phyloP scores from a whole-genome alignment of 2,888 invertebrate genomes.

The Drosophila histrio region DNA sequence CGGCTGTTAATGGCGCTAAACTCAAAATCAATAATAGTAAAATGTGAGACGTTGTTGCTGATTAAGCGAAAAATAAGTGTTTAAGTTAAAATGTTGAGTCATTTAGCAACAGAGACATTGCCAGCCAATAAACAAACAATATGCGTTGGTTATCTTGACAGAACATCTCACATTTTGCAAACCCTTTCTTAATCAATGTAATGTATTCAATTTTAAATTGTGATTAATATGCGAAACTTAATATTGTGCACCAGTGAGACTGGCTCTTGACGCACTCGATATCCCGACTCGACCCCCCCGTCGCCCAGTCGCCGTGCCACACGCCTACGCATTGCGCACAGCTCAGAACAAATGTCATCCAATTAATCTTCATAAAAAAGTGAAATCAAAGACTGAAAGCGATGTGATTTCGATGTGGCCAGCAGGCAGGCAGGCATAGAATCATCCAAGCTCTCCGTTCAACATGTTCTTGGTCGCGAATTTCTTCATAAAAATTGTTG shows the following conservation, averaged over 20 bases:
- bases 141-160: conserved; percentile 2
- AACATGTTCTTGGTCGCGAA: conserved; percentile 67
- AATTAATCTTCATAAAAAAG: conserved; percentile 77
- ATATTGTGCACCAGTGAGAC: conserved; percentile 53
- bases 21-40: conserved; percentile 16
- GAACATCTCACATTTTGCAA: not conserved
- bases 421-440: conserved; percentile 45
- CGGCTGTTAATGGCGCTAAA: not conserved
- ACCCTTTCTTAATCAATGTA: conserved; percentile 58
- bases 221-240: conserved; percentile 72
- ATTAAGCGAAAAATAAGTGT: not conserved
- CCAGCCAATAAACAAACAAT: not conserved
- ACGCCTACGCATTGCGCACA: conserved; percentile 30
- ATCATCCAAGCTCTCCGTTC: conserved; percentile 30
- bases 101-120: not conserved
- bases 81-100: not conserved
- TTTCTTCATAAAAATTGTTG: conserved; percentile 48
- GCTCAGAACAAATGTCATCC: conserved; percentile 63
- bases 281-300: conserved; percentile 19
- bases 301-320: not conserved
- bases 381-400: conserved; percentile 68
- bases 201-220: conserved; percentile 72
- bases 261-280: conserved; percentile 40
- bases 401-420: conserved; percentile 63
- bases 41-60: not conserved